Evolutionary conservation across 2,113 vertebrate species (phyloP).

Genomic region (Clarias macrocephalus): DNA sequence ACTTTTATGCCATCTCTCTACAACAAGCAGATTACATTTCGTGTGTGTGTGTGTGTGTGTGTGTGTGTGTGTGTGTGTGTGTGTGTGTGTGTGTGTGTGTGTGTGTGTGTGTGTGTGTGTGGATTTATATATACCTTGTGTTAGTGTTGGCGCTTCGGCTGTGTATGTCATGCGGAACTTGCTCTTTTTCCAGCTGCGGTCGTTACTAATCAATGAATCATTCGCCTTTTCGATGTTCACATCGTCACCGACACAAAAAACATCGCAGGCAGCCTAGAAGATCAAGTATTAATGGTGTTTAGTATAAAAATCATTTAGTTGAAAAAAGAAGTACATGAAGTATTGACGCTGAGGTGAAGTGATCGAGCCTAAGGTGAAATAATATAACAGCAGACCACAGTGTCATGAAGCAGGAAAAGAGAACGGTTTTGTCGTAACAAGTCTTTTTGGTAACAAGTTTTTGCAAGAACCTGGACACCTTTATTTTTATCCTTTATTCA

Average conservation of each 20-base stretch:
- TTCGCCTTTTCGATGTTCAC: slow-evolving; percentile 98
- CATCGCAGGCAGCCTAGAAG: slow-evolving; percentile 90
- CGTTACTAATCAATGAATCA: slow-evolving; percentile 93
- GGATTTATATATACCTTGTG: slow-evolving; percentile 75
- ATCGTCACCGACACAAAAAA: slow-evolving; percentile 96
- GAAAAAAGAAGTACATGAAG: background rate
- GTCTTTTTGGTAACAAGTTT: background rate
- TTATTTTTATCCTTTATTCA: background rate
- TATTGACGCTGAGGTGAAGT: too few species aligned
- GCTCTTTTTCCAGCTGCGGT: slow-evolving; percentile 98
- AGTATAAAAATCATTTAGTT: background rate
- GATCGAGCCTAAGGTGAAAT: too few species aligned
- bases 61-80: background rate
- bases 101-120: background rate
- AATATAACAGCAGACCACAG: background rate
- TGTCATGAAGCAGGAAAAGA: background rate
- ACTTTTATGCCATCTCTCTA: background rate
- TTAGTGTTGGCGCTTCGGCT: slow-evolving; percentile 85
- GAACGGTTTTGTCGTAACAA: background rate
- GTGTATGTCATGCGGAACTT: slow-evolving; percentile 92
- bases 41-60: slow-evolving; percentile 3
- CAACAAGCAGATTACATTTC: background rate
- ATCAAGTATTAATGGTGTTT: background rate
- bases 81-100: slow-evolving; percentile 8
- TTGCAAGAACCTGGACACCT: background rate